Percentiles rank a stretch among this genome's conserved stretches.
Conservation (phyloP, 2,797 vertebrate genomes). For the Myiotriccus ornatus region DNA sequence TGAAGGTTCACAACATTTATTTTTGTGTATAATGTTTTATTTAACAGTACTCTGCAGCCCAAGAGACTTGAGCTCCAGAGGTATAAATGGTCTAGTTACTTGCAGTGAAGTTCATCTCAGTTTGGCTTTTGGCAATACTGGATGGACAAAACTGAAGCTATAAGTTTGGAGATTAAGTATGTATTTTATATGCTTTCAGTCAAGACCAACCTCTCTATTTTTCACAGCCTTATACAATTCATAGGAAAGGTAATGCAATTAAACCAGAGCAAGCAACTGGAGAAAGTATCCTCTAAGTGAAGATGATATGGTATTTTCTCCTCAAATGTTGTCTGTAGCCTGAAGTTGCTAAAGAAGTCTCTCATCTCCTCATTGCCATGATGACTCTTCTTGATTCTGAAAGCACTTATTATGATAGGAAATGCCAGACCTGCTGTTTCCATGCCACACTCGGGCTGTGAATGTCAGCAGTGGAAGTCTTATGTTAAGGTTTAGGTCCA, state of each 20-base stretch:
- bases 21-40: background rate
- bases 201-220: background rate
- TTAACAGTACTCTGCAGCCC: background rate
- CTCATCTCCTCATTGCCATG: background rate
- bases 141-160: background rate
- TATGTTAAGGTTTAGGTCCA: background rate
- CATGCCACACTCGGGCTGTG: background rate
- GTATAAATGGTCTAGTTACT: background rate
- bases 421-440: background rate
- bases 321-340: background rate
- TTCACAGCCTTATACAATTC: background rate
- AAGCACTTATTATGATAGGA: background rate
- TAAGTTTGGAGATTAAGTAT: background rate
- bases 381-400: background rate
- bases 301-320: background rate
- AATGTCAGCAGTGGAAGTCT: background rate
- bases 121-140: background rate
- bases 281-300: constrained; percentile 8
- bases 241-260: background rate
- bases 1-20: background rate
- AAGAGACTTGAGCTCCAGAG: background rate
- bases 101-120: background rate
- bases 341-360: constrained; percentile 7
- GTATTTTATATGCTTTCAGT: background rate
- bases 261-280: background rate